These are phyloP conservation scores for Eilema depressum DNA, from an alignment of 2,888 invertebrate genomes.

Conservation along the genomic window DNA sequence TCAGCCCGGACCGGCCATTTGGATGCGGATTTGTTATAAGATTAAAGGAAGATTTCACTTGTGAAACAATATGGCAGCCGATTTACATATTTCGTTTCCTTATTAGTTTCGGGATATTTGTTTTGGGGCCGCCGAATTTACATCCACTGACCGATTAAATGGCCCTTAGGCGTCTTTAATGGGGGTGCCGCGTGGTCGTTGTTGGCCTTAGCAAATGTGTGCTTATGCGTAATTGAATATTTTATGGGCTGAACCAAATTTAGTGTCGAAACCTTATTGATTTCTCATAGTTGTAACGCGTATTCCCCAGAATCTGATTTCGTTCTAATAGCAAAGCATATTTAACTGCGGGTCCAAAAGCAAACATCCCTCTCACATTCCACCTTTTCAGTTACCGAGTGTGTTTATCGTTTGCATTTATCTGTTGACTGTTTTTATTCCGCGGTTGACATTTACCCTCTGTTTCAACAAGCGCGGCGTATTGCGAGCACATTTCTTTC, in stretches of 20 bases:
- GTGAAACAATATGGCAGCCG: conserved; percentile 87
- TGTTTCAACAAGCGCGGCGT: conserved; percentile 79
- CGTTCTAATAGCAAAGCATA: conserved; percentile 48
- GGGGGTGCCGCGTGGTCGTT: conserved; percentile 87
- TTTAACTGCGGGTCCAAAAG: conserved; percentile 47
- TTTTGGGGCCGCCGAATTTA: conserved; percentile 86
- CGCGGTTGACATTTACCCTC: conserved; percentile 85
- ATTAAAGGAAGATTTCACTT: conserved; percentile 88
- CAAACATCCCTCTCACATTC: conserved; percentile 74
- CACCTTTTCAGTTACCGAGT: conserved; percentile 79
- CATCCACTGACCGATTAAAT: conserved; percentile 87
- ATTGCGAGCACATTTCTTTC: conserved; percentile 81
- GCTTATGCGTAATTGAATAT: conserved; percentile 87
- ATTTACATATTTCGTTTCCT: conserved; percentile 88
- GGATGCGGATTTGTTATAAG: conserved; percentile 88
- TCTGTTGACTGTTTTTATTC: conserved; percentile 87
- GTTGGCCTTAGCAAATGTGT: conserved; percentile 86
- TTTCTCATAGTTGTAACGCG: conserved; percentile 61
- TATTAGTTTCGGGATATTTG: conserved; percentile 87
- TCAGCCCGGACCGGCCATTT: conserved; percentile 84
- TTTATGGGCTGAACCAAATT: conserved; percentile 82
- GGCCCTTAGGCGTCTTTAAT: conserved; percentile 87
- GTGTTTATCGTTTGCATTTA: conserved; percentile 86
- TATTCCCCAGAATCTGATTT: conserved; percentile 49
- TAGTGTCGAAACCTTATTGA: conserved; percentile 79